These are phyloP conservation scores for Coilia nasus DNA, from an alignment of 2,797 vertebrate genomes.

Conservation along the genomic window DNA sequence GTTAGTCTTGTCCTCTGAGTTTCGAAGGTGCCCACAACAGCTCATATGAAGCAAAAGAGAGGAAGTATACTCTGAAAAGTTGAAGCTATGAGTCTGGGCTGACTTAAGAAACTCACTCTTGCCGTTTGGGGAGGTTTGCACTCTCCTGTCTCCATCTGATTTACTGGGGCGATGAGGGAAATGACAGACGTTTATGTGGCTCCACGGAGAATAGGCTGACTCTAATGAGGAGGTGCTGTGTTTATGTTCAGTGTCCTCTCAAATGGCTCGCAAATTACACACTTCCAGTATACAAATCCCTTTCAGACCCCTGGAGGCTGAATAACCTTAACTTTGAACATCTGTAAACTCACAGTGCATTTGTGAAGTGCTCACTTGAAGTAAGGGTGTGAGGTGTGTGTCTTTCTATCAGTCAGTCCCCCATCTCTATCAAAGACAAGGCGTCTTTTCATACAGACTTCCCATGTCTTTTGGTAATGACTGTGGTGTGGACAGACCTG, in stretches of 20 bases:
- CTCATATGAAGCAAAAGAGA: constrained; percentile 59
- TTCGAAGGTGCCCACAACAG: constrained; percentile 56
- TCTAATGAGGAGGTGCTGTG: constrained; percentile 61
- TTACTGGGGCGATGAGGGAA: constrained; percentile 45
- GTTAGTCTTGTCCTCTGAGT: constrained; percentile 47
- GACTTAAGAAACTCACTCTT: background rate
- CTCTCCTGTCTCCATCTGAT: constrained; percentile 35
- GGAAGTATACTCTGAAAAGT: constrained; percentile 64
- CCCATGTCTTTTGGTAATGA: background rate
- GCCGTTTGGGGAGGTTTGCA: constrained; percentile 54
- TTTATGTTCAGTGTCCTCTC: constrained; percentile 51
- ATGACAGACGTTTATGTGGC: constrained; percentile 41
- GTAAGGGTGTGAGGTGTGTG: background rate
- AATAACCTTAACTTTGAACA: background rate
- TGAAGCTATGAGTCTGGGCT: constrained; percentile 42
- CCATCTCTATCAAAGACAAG: background rate
- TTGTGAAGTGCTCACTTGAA: background rate
- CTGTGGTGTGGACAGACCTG: background rate
- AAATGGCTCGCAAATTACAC: constrained; percentile 51
- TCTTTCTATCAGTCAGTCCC: background rate
- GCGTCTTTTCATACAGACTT: background rate
- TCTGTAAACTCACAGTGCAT: constrained; percentile 11
- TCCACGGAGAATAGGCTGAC: constrained; percentile 51
- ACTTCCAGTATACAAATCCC: constrained; percentile 41
- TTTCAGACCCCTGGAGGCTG: background rate